phyloP scores from a whole-genome alignment of 1,140 invertebrate species.

The Choristoneura fumiferana region DNA sequence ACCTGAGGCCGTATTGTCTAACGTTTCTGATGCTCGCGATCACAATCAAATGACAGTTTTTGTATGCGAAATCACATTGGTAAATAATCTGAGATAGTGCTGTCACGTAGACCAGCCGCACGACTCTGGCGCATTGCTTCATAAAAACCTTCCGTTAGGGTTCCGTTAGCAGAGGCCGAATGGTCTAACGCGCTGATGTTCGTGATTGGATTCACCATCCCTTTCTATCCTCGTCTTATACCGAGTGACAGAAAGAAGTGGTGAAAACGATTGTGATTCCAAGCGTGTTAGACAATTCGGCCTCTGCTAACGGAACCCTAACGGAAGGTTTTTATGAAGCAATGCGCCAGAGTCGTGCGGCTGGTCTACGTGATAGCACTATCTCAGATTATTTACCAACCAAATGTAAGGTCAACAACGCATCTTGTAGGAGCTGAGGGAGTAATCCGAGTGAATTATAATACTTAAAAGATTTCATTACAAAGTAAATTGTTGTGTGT shows the following conservation, averaged over 20 bases:
- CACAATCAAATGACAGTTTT: no score
- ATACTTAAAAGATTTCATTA: constrained; percentile 6
- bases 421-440: not conserved
- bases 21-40: no score
- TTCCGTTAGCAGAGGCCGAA: no score
- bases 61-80: no score
- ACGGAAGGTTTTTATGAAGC: not conserved
- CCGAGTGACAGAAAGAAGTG: no score
- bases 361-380: constrained; percentile 1
- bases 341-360: not conserved
- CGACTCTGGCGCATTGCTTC: not conserved
- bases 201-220: no score
- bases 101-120: not conserved
- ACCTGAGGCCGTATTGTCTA: no score
- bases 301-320: no score
- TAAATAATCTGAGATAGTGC: constrained; percentile 5
- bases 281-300: no score
- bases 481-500: constrained; percentile 2
- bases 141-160: not conserved
- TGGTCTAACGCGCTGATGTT: no score
- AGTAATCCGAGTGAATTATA: constrained; percentile 9
- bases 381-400: not conserved
- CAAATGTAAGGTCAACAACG: constrained; percentile 14
- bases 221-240: no score
- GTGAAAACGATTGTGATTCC: no score